phyloP scores from a whole-genome alignment of 1,140 invertebrate genomes.

The Bombyx mori region DNA sequence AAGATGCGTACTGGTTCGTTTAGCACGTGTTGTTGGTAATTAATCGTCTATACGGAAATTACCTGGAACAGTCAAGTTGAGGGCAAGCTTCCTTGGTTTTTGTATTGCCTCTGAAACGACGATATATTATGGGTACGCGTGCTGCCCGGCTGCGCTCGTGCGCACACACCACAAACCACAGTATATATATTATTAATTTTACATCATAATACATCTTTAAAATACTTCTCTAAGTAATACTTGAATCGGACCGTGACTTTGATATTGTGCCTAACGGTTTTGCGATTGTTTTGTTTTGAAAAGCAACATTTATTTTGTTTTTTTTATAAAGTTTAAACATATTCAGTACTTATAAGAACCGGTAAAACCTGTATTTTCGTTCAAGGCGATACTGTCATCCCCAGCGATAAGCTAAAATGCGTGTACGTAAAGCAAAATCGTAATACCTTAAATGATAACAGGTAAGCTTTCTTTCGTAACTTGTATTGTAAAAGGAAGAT shows the following conservation, averaged over 20 bases:
- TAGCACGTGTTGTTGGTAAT: conserved; percentile 24
- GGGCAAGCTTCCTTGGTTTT: conserved; percentile 50
- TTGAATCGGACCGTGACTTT: conserved; percentile 35
- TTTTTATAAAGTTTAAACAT: not conserved
- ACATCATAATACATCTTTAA: conserved; percentile 33
- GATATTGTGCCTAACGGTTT: conserved; percentile 32
- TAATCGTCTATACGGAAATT: conserved; percentile 43
- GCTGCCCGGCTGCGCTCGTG: conserved; percentile 31
- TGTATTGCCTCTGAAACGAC: conserved; percentile 18
- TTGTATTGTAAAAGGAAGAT: too few relatives aligned
- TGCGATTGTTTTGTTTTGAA: too few relatives aligned
- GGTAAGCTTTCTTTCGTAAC: too few relatives aligned
- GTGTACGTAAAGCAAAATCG: too few relatives aligned
- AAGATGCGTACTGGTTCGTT: not conserved
- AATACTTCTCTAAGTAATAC: conserved; percentile 22
- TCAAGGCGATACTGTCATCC: too few relatives aligned
- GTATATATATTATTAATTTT: conserved; percentile 18
- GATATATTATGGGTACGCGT: conserved; percentile 31
- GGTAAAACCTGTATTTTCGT: too few relatives aligned
- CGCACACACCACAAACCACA: conserved; percentile 10
- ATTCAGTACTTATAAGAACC: too few relatives aligned
- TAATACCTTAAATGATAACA: too few relatives aligned
- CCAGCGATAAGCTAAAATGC: too few relatives aligned
- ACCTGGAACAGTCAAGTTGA: conserved; percentile 43
- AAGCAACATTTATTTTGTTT: not conserved